These are phyloP conservation scores for Catamblyrhynchus diadema DNA, from an alignment of 2,797 vertebrate genomes.

Conservation along the genomic window DNA sequence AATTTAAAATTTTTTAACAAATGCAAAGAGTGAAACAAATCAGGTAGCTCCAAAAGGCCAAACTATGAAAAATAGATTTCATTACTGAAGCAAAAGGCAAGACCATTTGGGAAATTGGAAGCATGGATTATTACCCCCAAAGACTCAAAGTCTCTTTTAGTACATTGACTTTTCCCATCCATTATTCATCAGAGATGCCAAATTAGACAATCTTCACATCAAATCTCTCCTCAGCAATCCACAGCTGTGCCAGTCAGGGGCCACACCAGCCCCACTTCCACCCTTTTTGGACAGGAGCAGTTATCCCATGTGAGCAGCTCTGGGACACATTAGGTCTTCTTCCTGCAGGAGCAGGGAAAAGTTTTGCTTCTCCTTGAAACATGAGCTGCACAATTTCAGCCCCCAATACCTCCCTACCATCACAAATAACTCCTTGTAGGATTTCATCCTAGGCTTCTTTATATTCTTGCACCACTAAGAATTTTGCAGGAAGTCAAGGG, in stretches of 20 bases:
- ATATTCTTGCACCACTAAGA: background rate
- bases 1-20: background rate
- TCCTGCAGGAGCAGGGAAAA: background rate
- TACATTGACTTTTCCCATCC: background rate
- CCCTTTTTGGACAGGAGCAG: background rate
- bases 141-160: background rate
- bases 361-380: background rate
- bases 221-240: background rate
- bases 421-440: background rate
- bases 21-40: background rate
- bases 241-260: background rate
- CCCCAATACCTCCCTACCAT: background rate
- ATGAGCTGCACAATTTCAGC: background rate
- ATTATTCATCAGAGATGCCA: background rate
- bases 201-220: background rate
- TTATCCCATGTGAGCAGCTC: background rate
- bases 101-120: background rate
- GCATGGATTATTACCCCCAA: constrained; percentile 15
- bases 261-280: background rate
- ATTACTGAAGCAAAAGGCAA: constrained; percentile 21
- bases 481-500: background rate
- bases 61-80: constrained; percentile 44
- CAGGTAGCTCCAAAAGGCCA: background rate
- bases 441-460: background rate
- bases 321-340: background rate